These are phyloP conservation scores for Apaloderma vittatum DNA, from an alignment of 2,113 vertebrate genomes.

Conservation along the genomic window DNA sequence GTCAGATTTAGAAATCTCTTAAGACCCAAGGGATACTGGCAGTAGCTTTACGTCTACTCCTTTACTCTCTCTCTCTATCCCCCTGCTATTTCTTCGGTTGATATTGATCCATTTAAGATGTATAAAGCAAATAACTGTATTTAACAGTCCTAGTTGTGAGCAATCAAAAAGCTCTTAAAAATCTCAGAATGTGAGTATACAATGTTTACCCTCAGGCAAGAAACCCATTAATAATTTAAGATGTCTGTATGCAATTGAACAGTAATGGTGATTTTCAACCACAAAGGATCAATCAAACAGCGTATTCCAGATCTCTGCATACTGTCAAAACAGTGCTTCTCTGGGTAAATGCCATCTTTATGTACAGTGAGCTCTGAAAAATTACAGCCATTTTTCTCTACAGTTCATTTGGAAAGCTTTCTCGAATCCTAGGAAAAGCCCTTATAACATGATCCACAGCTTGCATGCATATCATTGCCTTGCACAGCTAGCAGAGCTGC, in stretches of 20 bases:
- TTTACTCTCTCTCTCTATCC: not conserved
- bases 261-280: slow-evolving; percentile 47
- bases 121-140: slow-evolving; percentile 62
- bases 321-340: not conserved
- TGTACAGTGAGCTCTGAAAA: slow-evolving; percentile 4
- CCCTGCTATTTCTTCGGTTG: not conserved
- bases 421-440: not conserved
- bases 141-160: slow-evolving; percentile 44
- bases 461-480: fast-evolving
- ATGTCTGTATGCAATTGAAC: slow-evolving; percentile 31
- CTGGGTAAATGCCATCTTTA: slow-evolving; percentile 10
- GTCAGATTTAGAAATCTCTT: not conserved
- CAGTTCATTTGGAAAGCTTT: not conserved
- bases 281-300: slow-evolving; percentile 14
- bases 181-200: slow-evolving; percentile 34
- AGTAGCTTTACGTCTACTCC: not conserved
- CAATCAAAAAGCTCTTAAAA: slow-evolving; percentile 47
- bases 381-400: not conserved
- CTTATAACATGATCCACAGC: not conserved
- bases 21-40: not conserved
- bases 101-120: slow-evolving; percentile 37
- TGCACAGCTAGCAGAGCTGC: not conserved
- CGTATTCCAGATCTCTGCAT: not conserved
- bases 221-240: slow-evolving; percentile 56
- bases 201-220: slow-evolving; percentile 32